A percentile compares a stretch with the other conserved stretches of the same genome.
Evolutionary conservation across 2,113 vertebrate genomes (phyloP).

Genomic region (Ameiurus melas): DNA sequence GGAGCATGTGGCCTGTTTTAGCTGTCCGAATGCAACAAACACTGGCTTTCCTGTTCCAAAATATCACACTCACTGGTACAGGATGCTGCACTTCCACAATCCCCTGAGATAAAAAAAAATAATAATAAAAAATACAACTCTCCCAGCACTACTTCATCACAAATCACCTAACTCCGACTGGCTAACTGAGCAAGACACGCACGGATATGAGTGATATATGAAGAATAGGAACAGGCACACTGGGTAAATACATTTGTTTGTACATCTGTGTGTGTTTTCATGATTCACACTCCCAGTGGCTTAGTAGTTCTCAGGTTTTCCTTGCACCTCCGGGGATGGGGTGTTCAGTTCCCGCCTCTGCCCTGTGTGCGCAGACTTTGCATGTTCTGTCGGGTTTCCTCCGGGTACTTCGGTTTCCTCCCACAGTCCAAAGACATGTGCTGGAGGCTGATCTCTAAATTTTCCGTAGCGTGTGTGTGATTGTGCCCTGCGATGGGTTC

Average conservation of each 20-base stretch:
- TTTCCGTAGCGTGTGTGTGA: too few species aligned
- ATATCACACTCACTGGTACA: slow-evolving; percentile 34
- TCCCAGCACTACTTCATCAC: neutral
- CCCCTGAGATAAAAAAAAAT: neutral
- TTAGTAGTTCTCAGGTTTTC: too few species aligned
- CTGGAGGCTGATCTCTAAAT: too few species aligned
- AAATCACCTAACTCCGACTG: neutral
- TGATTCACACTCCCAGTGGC: neutral
- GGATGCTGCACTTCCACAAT: slow-evolving; percentile 38
- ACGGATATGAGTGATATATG: neutral
- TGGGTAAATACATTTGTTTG: neutral
- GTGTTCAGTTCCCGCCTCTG: too few species aligned
- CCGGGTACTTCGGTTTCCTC: too few species aligned
- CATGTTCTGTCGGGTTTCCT: too few species aligned
- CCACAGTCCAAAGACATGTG: too few species aligned
- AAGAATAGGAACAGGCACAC: neutral
- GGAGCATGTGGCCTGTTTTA: slow-evolving; percentile 42
- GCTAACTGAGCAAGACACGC: neutral
- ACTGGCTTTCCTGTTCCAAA: slow-evolving; percentile 54
- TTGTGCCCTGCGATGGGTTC: too few species aligned
- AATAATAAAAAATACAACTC: neutral
- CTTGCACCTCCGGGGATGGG: too few species aligned
- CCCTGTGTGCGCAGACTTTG: too few species aligned
- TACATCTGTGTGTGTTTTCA: neutral
- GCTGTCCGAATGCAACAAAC: slow-evolving; percentile 46